These are phyloP conservation scores for Phalacrocorax carbo DNA, from an alignment of 2,113 vertebrate species.

Conservation along the genomic window DNA sequence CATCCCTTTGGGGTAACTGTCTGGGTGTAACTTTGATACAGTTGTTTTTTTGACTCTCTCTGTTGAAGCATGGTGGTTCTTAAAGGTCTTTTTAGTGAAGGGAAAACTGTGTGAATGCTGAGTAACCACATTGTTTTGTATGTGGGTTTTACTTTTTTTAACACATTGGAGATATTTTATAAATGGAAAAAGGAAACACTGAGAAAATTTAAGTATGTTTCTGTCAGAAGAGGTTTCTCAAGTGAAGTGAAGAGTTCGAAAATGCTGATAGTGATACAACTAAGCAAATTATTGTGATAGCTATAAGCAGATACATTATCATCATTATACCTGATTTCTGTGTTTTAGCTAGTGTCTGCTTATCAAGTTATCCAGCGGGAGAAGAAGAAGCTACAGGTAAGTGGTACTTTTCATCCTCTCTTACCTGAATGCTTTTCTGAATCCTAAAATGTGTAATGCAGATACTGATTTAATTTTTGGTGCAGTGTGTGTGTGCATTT, in stretches of 20 bases:
- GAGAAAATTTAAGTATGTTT: neutral
- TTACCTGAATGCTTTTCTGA: neutral
- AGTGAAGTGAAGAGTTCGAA: neutral
- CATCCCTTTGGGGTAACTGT: neutral
- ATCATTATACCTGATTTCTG: neutral
- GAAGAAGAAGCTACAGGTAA: constrained; percentile 95
- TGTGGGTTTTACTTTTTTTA: neutral
- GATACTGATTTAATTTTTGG: neutral
- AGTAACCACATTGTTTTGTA: neutral
- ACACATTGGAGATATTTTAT: neutral
- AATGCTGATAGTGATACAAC: neutral
- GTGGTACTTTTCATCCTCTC: neutral
- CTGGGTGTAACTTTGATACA: neutral
- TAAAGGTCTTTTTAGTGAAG: neutral
- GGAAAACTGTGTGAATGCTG: neutral
- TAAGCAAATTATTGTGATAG: neutral
- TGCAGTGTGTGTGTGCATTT: neutral
- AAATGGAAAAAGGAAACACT: neutral
- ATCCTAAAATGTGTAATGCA: neutral
- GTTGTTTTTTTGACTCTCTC: neutral
- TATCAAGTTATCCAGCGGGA: constrained; percentile 89
- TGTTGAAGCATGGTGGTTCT: neutral
- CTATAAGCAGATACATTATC: neutral
- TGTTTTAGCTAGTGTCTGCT: constrained; percentile 86
- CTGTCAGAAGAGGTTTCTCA: neutral